Percentiles rank a stretch among this genome's conserved stretches.
Evolutionary conservation across 2,113 vertebrate species (phyloP).

Genomic region (Numenius arquata): DNA sequence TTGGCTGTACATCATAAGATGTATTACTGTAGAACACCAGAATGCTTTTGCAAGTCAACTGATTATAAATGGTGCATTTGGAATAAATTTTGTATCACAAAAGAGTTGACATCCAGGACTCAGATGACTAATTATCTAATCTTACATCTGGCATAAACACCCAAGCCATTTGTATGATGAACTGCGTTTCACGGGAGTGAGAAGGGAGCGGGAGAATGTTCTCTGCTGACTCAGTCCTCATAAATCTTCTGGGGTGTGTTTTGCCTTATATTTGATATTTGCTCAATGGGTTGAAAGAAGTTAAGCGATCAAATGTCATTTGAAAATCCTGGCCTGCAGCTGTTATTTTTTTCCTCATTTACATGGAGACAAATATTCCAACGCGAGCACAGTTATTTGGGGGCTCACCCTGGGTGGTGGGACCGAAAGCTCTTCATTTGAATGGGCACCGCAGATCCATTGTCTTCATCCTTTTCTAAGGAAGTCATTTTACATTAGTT

Average conservation of each 20-base stretch:
- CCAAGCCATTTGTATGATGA: conserved; percentile 47
- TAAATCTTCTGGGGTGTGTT: conserved; percentile 38
- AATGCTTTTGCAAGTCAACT: neutral
- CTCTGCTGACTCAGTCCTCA: conserved; percentile 50
- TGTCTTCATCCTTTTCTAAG: neutral
- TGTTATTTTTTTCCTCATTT: neutral
- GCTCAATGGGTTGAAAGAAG: conserved; percentile 46
- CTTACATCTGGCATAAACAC: conserved; percentile 66
- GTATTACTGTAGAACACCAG: neutral
- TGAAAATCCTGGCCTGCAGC: conserved; percentile 16
- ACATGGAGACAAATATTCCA: neutral
- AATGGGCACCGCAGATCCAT: neutral
- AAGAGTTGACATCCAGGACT: conserved; percentile 47
- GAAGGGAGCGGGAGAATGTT: conserved; percentile 32
- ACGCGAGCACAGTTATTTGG: neutral
- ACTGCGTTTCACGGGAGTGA: neutral
- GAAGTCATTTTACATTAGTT: neutral
- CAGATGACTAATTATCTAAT: conserved; percentile 63
- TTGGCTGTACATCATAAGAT: neutral
- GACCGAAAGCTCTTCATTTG: neutral
- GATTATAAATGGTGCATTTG: conserved; percentile 37
- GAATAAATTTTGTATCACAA: conserved; percentile 54
- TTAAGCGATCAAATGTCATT: conserved; percentile 50
- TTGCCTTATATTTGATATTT: conserved; percentile 44
- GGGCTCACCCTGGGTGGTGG: neutral